Evolutionary conservation across 2,113 vertebrate genomes (phyloP).

Genomic region (Climacteris rufus): DNA sequence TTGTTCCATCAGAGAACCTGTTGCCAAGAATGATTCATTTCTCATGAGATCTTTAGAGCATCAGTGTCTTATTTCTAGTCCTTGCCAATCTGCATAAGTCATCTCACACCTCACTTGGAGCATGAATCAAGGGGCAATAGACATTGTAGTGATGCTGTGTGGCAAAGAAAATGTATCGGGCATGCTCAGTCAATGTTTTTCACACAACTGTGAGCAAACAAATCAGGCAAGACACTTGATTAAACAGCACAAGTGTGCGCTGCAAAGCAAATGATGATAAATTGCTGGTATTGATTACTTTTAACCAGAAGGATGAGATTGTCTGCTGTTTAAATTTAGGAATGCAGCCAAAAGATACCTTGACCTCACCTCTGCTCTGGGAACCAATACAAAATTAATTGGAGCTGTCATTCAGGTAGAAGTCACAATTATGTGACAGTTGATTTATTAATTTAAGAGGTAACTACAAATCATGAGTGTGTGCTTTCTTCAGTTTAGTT

Average conservation of each 20-base stretch:
- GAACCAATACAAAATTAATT: conserved; percentile 51
- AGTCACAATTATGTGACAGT: conserved; percentile 27
- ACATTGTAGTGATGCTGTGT: background rate
- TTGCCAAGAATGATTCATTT: background rate
- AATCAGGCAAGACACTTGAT: conserved; percentile 21
- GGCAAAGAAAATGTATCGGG: background rate
- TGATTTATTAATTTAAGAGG: conserved; percentile 59
- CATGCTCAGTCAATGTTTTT: conserved; percentile 8
- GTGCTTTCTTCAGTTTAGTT: background rate
- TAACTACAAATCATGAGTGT: background rate
- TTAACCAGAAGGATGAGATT: conserved; percentile 17
- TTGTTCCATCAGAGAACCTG: background rate
- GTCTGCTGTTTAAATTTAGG: conserved; percentile 42
- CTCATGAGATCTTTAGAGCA: background rate
- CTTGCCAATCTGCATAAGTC: background rate
- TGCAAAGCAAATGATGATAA: conserved; percentile 38
- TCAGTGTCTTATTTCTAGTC: background rate
- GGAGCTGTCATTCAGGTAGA: conserved; percentile 19
- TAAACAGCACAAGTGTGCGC: conserved; percentile 3
- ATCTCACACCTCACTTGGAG: background rate
- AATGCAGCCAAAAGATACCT: conserved; percentile 48
- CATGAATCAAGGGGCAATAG: background rate
- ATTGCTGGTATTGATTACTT: conserved; percentile 53
- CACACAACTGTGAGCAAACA: conserved; percentile 35
- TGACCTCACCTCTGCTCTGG: conserved; percentile 45